A percentile compares a stretch with the other conserved stretches of the same genome.
phyloP scores from a whole-genome alignment of 2,888 invertebrate species.

The Eupithecia abbreviata region DNA sequence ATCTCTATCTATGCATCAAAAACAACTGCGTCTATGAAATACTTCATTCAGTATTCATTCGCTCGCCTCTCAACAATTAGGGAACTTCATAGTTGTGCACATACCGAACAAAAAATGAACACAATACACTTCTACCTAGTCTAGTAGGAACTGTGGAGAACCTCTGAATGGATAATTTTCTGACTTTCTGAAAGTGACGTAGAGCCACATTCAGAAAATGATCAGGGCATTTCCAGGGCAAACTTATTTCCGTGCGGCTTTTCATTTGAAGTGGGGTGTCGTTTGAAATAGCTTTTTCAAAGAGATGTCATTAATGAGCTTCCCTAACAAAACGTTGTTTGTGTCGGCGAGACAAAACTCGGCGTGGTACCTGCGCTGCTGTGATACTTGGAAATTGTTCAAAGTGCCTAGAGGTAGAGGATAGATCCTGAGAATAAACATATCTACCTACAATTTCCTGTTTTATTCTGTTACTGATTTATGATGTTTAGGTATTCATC shows the following conservation, averaged over 20 bases:
- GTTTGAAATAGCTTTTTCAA: slow-evolving; percentile 26
- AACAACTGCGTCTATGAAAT: too few relatives aligned
- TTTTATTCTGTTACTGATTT: not conserved
- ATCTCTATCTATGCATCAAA: too few relatives aligned
- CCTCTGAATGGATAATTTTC: too few relatives aligned
- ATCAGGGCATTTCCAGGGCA: not conserved
- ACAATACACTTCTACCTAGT: too few relatives aligned
- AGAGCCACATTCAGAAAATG: too few relatives aligned
- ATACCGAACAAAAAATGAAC: too few relatives aligned
- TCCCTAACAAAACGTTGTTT: slow-evolving; percentile 27
- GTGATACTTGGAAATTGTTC: slow-evolving; percentile 21
- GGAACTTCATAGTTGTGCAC: too few relatives aligned
- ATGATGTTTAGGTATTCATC: too few relatives aligned
- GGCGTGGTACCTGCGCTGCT: not conserved
- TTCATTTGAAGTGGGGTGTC: slow-evolving; percentile 26
- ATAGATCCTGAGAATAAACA: not conserved
- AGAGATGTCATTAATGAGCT: slow-evolving; percentile 33
- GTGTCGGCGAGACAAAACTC: slow-evolving; percentile 18
- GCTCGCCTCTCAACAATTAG: too few relatives aligned
- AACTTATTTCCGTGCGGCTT: slow-evolving; percentile 21
- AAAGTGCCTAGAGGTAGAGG: not conserved
- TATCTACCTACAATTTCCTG: not conserved
- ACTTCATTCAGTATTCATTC: too few relatives aligned
- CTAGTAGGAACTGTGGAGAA: too few relatives aligned
- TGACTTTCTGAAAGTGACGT: too few relatives aligned